Base-by-base conservation (phyloP, 2,797 vertebrate species). In the Catharus ustulatus region DNA sequence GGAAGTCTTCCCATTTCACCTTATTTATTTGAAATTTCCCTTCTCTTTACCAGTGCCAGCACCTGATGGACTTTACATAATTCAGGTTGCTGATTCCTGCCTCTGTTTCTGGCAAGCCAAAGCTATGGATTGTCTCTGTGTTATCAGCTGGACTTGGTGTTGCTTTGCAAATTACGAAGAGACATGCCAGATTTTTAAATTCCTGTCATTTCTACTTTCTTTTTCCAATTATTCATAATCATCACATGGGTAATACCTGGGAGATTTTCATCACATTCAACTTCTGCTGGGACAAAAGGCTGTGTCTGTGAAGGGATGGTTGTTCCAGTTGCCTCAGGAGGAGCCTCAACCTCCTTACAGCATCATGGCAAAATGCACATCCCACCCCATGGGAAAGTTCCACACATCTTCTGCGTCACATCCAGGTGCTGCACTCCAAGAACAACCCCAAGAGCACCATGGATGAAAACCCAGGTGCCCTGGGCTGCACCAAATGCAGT, bases 11-110 rank as follows among this genome's bases (percentile, higher is more conserved):
- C 62, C 63, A 82, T 57, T 93, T 94, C 72, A 86, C 71, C 63
- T 64, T 91, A 88, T 82, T 96, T 94, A 88, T 91, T 91, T 92
- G 82, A 93, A 84, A 86, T 88, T 75, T 73, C 45, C 32, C 61
- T 77, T 74, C 57, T 75, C 89, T 93, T 91, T 93, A 66, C 54
- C 2, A 1, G 21, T 72, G 74, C 92, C 93, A 95, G 26, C 40
- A 86, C 63, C 71, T 93, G 83, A 63, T 38, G 42, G 22, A 67
- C 20, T 79, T 91, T 55, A 76, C 69, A 63, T 76, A 88, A 75
- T 79, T 84, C 84, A 77, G 57, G n/a, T 66, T 84, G 24, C 58
- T 92, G 54, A 19, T 69, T 91, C 52, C 52, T 88, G 66, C 79
- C 89, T 87, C 82, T 85, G 82, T 52, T 92, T 84, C 54, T 87